A percentile compares a stretch with the other conserved stretches of the same genome.
Evolutionary conservation across 2,888 invertebrate genomes (phyloP).

Genomic region (Agonopterix arenella): DNA sequence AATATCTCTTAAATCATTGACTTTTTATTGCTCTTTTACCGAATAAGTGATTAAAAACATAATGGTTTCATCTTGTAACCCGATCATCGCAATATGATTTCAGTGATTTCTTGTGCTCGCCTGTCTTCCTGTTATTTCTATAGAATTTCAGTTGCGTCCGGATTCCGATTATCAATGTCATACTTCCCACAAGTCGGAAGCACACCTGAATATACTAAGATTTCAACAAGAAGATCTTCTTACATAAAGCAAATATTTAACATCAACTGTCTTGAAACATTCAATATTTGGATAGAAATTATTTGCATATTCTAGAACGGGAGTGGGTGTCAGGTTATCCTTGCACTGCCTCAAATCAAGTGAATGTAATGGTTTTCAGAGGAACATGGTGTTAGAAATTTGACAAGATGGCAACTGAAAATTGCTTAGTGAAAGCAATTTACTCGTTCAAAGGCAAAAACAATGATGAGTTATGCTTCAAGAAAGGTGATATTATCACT

Average conservation of each 20-base stretch:
- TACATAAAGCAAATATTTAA: too few species aligned
- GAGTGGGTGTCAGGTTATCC: slow-evolving; percentile 3
- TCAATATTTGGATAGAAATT: not conserved
- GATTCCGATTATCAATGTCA: slow-evolving; percentile 12
- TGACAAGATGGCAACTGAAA: slow-evolving; percentile 76
- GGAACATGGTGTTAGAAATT: slow-evolving; percentile 47
- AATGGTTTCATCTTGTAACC: too few species aligned
- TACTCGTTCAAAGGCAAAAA: slow-evolving; percentile 97
- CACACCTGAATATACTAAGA: too few species aligned
- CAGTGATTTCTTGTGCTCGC: slow-evolving; percentile 1
- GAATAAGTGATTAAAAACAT: too few species aligned
- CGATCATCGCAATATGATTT: too few species aligned
- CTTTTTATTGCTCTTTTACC: too few species aligned
- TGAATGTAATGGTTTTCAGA: not conserved
- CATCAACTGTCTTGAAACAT: not conserved
- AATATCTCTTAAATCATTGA: too few species aligned
- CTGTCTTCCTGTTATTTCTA: slow-evolving; percentile 21
- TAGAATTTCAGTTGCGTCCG: slow-evolving; percentile 8
- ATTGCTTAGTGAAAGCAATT: slow-evolving; percentile 89
- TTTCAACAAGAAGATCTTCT: too few species aligned
- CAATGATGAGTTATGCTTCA: slow-evolving; percentile 98
- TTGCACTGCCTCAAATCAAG: slow-evolving; percentile 1
- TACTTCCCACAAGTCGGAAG: too few species aligned
- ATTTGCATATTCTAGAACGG: too few species aligned
- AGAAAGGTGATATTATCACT: slow-evolving; percentile 96